phyloP scores from a whole-genome alignment of 2,888 invertebrate genomes.

The Andrena marginata region DNA sequence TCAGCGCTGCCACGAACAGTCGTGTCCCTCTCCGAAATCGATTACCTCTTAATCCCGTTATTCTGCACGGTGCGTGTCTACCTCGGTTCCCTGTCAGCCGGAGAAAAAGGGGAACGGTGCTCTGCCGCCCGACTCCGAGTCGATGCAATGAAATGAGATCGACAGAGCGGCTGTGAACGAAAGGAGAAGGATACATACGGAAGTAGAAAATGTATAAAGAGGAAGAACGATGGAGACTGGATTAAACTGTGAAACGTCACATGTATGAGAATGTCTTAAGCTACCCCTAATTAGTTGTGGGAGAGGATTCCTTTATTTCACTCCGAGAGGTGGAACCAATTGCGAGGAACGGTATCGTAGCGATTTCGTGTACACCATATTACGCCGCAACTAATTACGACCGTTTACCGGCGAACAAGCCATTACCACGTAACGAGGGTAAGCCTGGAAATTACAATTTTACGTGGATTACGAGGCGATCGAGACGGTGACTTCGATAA shows the following conservation, averaged over 20 bases:
- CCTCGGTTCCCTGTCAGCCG: neutral
- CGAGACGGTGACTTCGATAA: constrained; percentile 41
- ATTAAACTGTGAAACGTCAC: constrained; percentile 13
- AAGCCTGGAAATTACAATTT: constrained; percentile 65
- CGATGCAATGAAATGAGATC: neutral
- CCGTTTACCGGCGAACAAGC: constrained; percentile 38
- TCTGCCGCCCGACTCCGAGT: constrained; percentile 29
- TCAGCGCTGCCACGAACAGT: constrained; percentile 10
- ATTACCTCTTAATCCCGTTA: constrained; percentile 65
- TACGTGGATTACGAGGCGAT: constrained; percentile 54
- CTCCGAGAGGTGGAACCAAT: constrained; percentile 4
- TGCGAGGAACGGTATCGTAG: constrained; percentile 18
- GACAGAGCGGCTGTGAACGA: too few relatives aligned
- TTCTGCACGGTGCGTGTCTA: constrained; percentile 6
- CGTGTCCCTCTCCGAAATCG: constrained; percentile 52
- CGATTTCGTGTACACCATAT: constrained; percentile 49
- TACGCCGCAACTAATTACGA: constrained; percentile 50
- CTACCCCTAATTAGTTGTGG: constrained; percentile 1
- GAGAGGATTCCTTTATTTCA: neutral
- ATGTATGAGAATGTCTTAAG: neutral
- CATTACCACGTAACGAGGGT: constrained; percentile 60
- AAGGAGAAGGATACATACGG: too few relatives aligned
- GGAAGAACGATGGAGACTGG: neutral
- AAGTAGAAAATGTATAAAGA: neutral
- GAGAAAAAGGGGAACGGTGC: neutral